These are phyloP conservation scores for Hassar affinis DNA, from an alignment of 2,113 vertebrate species.

Conservation along the genomic window DNA sequence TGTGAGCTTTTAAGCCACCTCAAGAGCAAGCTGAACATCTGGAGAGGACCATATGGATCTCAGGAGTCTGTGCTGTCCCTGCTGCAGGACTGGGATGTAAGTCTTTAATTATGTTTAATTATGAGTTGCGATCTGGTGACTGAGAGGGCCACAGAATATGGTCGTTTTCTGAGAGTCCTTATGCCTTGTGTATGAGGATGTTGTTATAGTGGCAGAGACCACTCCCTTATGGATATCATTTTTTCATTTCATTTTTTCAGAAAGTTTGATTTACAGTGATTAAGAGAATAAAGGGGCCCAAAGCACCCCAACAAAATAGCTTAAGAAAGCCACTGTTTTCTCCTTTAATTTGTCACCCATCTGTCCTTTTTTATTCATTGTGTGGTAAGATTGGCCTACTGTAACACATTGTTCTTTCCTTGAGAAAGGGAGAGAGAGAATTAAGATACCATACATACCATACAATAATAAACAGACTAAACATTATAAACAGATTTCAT, in stretches of 20 bases:
- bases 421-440: neutral
- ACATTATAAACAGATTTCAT: neutral
- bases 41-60: conserved; percentile 71
- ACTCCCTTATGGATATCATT: neutral
- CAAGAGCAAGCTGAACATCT: conserved; percentile 70
- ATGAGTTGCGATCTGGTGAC: neutral
- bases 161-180: neutral
- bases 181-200: neutral
- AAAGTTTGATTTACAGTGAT: neutral
- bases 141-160: neutral
- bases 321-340: neutral
- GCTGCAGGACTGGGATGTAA: conserved; percentile 78
- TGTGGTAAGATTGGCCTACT: neutral
- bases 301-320: neutral
- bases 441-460: neutral
- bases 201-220: neutral
- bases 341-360: neutral
- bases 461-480: neutral
- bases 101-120: conserved; percentile 55
- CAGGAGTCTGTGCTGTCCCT: conserved; percentile 71
- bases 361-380: neutral
- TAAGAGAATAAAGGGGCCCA: neutral
- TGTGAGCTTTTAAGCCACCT: conserved; percentile 66
- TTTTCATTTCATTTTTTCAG: too few relatives aligned
- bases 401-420: neutral